Conservation (phyloP, 2,797 vertebrate species). For the Leucoraja ocellata region DNA sequence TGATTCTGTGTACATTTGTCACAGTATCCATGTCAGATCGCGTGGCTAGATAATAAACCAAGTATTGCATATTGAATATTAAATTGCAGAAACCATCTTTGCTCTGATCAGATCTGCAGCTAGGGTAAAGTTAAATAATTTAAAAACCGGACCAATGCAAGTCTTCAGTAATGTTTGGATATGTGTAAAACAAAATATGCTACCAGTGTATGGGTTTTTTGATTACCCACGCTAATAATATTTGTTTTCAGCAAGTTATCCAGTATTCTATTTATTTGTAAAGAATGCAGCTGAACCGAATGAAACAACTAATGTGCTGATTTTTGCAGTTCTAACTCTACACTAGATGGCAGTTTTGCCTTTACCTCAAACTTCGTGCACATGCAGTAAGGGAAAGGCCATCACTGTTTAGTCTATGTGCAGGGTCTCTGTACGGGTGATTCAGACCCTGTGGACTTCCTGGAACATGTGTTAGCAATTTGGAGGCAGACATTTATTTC, state of each 20-base stretch:
- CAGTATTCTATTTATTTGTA: neutral
- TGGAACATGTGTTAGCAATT: constrained; percentile 98
- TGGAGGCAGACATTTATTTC: constrained; percentile 86
- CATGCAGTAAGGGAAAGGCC: constrained; percentile 62
- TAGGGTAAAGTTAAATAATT: constrained; percentile 43
- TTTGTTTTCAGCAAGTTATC: neutral
- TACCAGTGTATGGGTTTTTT: neutral
- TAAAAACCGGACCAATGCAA: neutral
- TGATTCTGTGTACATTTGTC: constrained; percentile 56
- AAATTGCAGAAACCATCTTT: constrained; percentile 57
- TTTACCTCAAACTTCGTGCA: constrained; percentile 52
- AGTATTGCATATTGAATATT: constrained; percentile 46
- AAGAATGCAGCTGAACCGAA: neutral
- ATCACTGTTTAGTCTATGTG: constrained; percentile 68
- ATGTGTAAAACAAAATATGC: neutral
- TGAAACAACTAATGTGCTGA: neutral
- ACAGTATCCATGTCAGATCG: constrained; percentile 53
- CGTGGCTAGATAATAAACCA: constrained; percentile 52
- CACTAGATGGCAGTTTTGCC: constrained; percentile 85
- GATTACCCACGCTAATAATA: neutral
- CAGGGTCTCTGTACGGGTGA: constrained; percentile 72
- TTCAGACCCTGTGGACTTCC: constrained; percentile 74
- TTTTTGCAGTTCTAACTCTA: constrained; percentile 46
- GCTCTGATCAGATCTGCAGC: constrained; percentile 52
- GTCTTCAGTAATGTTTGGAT: neutral